Base-by-base conservation (phyloP, 2,113 vertebrate species). In the Rallus limicola region DNA sequence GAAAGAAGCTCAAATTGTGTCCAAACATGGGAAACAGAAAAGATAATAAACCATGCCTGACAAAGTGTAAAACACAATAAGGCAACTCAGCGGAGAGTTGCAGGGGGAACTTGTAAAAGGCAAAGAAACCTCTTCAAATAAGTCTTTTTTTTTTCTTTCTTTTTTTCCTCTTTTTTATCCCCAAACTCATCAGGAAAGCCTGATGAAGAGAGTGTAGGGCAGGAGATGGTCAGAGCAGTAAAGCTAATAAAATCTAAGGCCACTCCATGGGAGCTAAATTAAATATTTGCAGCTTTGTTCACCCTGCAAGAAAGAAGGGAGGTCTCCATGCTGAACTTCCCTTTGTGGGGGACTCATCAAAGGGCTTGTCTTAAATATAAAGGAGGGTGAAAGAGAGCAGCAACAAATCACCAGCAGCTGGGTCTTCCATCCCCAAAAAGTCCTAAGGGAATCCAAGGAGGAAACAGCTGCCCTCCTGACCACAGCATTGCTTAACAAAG, bases 31-130 rank as follows among this genome's bases (percentile, higher is more conserved):
- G 63, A 83, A 88, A 70, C 2, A 55, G 52, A 29, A 48, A 88
- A 70, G 71, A 36, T 59, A 24, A 86, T 95, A 74, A 93, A 90
- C 40, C n/a, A 46, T 16, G 60, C n/a, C 56, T 86, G 90, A 18
- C 63, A 88, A 88, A 67, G 36, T 52, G 52, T 82, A 36, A 71
- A 93, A 64, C 36, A 84, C 69, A 87, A 23, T 40, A 40, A 79
- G 46, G 62, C 29, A 78, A n/a, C 74, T 52, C 69, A 52, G 70
- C 34, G 79, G 82, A 79, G 62, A 84, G 79, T 13, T 33, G 42
- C 33, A 78, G 55, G 65, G 59, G 68, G 40, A 91, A 67, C 58
- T 60, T 48, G 25, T 19, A 86, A 93, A 95, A 85, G 8, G 11
- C 25, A 44, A 71, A 71, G n/a, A 70, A 90, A 34, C 4, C 15